Percentiles rank a stretch among this genome's conserved stretches.
Evolutionary conservation across 2,797 vertebrate species (phyloP).

Genomic region (Leuciscus waleckii): DNA sequence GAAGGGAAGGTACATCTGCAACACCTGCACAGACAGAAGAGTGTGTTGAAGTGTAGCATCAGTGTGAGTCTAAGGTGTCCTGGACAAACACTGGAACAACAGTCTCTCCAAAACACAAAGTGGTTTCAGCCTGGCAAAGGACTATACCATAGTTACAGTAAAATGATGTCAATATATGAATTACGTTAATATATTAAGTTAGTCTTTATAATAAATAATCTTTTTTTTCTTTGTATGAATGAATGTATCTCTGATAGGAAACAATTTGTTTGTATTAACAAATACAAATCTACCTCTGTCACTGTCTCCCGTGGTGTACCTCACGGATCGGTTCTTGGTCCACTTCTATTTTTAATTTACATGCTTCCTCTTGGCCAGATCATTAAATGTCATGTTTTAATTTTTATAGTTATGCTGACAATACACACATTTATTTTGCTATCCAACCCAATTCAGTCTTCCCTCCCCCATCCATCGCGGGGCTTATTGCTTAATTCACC

Average conservation of each 20-base stretch:
- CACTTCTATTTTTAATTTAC: background rate
- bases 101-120: background rate
- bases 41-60: background rate
- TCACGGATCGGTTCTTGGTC: background rate
- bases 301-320: background rate
- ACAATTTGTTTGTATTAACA: background rate
- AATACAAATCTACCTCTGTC: background rate
- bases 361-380: background rate
- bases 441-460: background rate
- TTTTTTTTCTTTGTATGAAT: too few relatives aligned
- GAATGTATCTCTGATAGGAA: background rate
- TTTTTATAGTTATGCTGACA: background rate
- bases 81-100: background rate
- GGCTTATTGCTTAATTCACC: too few relatives aligned
- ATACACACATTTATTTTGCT: background rate
- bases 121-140: background rate
- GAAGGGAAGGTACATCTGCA: slow-evolving; percentile 99
- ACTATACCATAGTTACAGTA: background rate
- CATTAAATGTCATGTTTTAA: background rate
- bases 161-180: background rate
- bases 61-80: background rate
- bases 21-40: slow-evolving; percentile 81
- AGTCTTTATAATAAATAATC: too few relatives aligned
- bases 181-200: too few relatives aligned
- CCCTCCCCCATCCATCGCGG: background rate